A percentile compares a stretch with the other conserved stretches of the same genome.
Evolutionary conservation across 2,797 vertebrate species (phyloP).

Genomic region (Anguilla marmorata): DNA sequence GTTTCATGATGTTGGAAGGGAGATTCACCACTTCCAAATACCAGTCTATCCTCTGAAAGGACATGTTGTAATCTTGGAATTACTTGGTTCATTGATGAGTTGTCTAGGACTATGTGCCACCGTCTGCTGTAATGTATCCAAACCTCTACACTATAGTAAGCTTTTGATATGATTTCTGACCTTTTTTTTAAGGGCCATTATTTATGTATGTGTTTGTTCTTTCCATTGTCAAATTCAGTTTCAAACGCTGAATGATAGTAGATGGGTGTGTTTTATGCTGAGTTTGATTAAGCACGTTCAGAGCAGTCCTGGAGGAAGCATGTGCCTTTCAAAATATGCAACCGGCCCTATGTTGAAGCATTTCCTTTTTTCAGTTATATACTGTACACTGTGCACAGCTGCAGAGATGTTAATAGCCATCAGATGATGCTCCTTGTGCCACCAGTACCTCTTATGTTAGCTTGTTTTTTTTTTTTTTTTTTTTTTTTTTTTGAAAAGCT

Average conservation of each 20-base stretch:
- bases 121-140: neutral
- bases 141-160: neutral
- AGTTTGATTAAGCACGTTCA: conserved; percentile 74
- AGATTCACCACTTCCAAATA: neutral
- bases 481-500: conserved; percentile 56
- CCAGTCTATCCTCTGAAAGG: neutral
- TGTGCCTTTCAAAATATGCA: conserved; percentile 26
- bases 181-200: conserved; percentile 58
- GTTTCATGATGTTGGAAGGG: neutral
- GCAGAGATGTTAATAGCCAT: conserved; percentile 76
- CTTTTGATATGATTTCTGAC: neutral
- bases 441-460: conserved; percentile 77
- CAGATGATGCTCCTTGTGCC: conserved; percentile 71
- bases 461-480: neutral
- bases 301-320: conserved; percentile 61
- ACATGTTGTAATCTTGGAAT: neutral
- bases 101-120: neutral
- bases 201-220: conserved; percentile 26
- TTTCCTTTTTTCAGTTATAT: conserved; percentile 72
- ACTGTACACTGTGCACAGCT: conserved; percentile 72
- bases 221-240: conserved; percentile 39
- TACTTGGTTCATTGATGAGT: neutral
- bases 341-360: conserved; percentile 56
- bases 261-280: conserved; percentile 70
- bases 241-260: conserved; percentile 73